These are phyloP conservation scores for Tenrec ecaudatus DNA, from an alignment of 2,113 vertebrate species.

Conservation along the genomic window DNA sequence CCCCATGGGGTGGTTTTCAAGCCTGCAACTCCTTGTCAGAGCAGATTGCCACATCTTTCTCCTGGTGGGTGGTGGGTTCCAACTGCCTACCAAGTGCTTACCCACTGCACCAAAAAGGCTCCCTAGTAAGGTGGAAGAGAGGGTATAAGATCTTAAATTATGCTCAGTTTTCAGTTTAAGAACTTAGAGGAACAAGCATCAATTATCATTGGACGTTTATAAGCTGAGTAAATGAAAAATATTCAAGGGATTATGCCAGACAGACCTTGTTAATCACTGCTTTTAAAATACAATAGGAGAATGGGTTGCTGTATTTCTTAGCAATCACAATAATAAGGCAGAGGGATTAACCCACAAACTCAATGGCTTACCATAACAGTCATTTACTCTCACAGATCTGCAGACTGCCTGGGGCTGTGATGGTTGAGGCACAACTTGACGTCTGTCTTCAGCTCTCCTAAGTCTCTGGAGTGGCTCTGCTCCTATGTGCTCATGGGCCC, in stretches of 20 bases:
- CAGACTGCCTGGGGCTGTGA: neutral
- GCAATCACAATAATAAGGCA: neutral
- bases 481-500: neutral
- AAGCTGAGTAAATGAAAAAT: conserved; percentile 22
- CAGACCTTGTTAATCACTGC: conserved; percentile 13
- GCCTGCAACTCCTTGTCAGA: no score
- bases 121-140: neutral
- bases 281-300: conserved; percentile 15
- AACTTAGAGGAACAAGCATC: neutral
- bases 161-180: neutral
- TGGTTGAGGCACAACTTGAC: neutral
- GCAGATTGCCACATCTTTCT: no score
- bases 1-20: no score
- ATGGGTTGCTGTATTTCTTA: neutral
- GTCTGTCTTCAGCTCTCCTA: neutral
- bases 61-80: no score
- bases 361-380: neutral
- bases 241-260: neutral
- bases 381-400: neutral
- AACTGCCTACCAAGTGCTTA: no score
- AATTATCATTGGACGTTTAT: neutral
- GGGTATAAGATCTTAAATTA: neutral
- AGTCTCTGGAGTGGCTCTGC: neutral
- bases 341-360: neutral
- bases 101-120: no score